A percentile compares a stretch with the other conserved stretches of the same genome.
Conservation (phyloP, 2,797 vertebrate species). For the Chaetodon trifasciatus region DNA sequence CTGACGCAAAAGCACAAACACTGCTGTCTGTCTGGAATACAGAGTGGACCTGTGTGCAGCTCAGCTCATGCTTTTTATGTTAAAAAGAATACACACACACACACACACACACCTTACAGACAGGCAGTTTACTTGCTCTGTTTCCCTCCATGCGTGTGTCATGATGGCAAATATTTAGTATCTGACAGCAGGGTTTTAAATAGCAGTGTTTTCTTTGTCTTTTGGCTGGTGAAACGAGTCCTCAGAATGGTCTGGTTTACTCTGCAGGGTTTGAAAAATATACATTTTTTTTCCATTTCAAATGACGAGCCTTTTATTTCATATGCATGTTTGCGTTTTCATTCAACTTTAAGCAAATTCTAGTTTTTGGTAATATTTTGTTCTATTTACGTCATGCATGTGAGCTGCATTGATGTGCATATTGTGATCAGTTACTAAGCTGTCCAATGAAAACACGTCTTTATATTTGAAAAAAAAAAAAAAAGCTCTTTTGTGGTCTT, state of each 20-base stretch:
- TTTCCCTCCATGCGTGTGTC: slow-evolving; percentile 10
- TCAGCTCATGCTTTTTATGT: slow-evolving; percentile 42
- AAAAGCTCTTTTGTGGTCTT: not conserved
- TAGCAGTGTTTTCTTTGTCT: slow-evolving; percentile 37
- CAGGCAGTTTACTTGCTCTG: slow-evolving; percentile 39
- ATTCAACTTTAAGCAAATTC: not conserved
- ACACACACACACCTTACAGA: slow-evolving; percentile 12
- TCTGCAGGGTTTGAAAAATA: not conserved
- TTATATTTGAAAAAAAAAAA: not conserved
- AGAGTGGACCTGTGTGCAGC: slow-evolving; percentile 64
- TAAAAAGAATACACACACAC: slow-evolving; percentile 12
- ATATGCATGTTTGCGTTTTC: not conserved
- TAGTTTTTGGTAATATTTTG: not conserved
- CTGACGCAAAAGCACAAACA: slow-evolving; percentile 49
- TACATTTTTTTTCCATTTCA: not conserved
- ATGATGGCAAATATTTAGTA: slow-evolving; percentile 54
- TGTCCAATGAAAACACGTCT: not conserved
- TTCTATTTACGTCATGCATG: not conserved
- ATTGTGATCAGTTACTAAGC: not conserved
- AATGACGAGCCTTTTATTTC: not conserved
- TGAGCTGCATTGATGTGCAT: not conserved
- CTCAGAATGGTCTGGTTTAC: slow-evolving; percentile 1
- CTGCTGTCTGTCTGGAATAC: slow-evolving; percentile 73
- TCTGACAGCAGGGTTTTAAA: slow-evolving; percentile 38
- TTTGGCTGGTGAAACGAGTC: not conserved